A percentile compares a stretch with the other conserved stretches of the same genome.
Evolutionary conservation across 2,888 invertebrate genomes (phyloP).

Genomic region (Euproctis similis): DNA sequence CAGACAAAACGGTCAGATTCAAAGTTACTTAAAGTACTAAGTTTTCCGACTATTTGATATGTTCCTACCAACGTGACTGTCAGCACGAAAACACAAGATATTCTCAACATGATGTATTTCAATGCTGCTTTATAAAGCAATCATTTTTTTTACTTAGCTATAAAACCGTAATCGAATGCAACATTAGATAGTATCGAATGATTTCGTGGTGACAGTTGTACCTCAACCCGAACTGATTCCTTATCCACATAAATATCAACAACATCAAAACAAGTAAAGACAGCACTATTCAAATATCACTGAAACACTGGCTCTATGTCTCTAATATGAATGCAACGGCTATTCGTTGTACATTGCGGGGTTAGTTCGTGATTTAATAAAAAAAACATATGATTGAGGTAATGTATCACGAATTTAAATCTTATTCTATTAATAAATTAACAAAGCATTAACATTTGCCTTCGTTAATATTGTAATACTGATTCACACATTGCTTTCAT

Average conservation of each 20-base stretch:
- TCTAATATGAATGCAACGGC: constrained; percentile 21
- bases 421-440: constrained; percentile 1
- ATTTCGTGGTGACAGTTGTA: constrained; percentile 14
- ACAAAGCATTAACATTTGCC: not conserved
- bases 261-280: constrained; percentile 74
- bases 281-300: constrained; percentile 36
- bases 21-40: constrained; percentile 75
- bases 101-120: constrained; percentile 3
- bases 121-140: constrained; percentile 5
- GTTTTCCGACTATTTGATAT: constrained; percentile 63
- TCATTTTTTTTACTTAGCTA: too few relatives aligned
- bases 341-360: constrained; percentile 23
- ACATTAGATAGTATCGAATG: not conserved
- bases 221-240: constrained; percentile 64
- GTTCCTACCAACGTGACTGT: constrained; percentile 37
- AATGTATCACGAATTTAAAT: constrained; percentile 17
- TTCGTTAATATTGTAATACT: constrained; percentile 20
- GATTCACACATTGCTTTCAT: constrained; percentile 20
- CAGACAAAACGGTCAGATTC: constrained; percentile 50
- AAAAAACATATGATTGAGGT: constrained; percentile 2
- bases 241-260: constrained; percentile 71
- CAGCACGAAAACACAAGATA: constrained; percentile 12
- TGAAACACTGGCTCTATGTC: constrained; percentile 25
- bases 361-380: constrained; percentile 3
- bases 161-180: constrained; percentile 8